phyloP scores from a whole-genome alignment of 2,888 invertebrate genomes.

The Halocaridina rubra region DNA sequence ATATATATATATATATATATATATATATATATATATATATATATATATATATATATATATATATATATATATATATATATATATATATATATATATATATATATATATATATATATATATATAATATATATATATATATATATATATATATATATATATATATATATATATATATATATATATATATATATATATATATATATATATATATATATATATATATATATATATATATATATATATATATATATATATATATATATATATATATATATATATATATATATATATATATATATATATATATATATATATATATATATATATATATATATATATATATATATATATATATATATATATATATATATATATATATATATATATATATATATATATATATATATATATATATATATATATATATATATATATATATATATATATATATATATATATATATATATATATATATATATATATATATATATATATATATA shows the following conservation, averaged over 20 bases:
- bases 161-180: neutral
- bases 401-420: neutral
- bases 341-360: constrained; percentile 8
- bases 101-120: neutral
- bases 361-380: too few relatives aligned
- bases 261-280: constrained; percentile 5
- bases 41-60: neutral
- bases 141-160: constrained; percentile 1
- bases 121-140: neutral
- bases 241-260: neutral
- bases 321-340: constrained; percentile 1
- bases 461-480: neutral
- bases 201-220: neutral
- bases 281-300: constrained; percentile 2
- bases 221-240: neutral
- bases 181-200: neutral
- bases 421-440: neutral
- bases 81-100: neutral
- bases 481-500: constrained; percentile 8
- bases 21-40: neutral
- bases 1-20: constrained; percentile 7
- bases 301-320: constrained; percentile 4
- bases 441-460: neutral
- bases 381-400: too few relatives aligned
- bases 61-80: neutral